These are phyloP conservation scores for Callopanchax toddi DNA, from an alignment of 2,113 vertebrate species.

Conservation along the genomic window DNA sequence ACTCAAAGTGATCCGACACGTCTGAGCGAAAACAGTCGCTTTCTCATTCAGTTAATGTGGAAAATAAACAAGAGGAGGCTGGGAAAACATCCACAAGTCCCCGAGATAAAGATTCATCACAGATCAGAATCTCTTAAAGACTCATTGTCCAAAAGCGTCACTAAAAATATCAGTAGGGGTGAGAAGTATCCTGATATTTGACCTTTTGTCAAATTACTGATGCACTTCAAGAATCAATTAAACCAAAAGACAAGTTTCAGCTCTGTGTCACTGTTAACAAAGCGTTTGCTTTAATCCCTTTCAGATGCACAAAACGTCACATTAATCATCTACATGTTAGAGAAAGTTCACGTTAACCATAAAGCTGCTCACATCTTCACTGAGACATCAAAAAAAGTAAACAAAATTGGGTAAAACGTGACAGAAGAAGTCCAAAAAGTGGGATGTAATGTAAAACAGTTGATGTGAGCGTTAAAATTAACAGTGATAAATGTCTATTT, in stretches of 20 bases:
- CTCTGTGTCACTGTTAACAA: background rate
- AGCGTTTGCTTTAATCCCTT: background rate
- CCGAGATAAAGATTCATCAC: background rate
- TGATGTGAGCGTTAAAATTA: too few relatives aligned
- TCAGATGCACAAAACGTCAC: background rate
- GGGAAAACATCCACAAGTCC: background rate
- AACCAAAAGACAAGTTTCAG: slow-evolving; percentile 1
- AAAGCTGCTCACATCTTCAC: background rate
- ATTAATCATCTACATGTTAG: background rate
- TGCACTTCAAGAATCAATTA: background rate
- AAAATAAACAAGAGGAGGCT: background rate
- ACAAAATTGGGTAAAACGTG: background rate
- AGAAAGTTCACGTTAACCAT: background rate
- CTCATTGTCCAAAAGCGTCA: too few relatives aligned
- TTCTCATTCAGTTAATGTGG: background rate
- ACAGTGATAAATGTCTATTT: too few relatives aligned
- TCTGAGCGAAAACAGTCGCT: background rate
- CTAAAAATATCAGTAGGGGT: too few relatives aligned
- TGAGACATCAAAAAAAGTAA: background rate
- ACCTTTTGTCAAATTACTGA: background rate
- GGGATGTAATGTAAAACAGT: too few relatives aligned
- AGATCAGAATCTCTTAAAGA: too few relatives aligned
- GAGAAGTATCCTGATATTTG: background rate
- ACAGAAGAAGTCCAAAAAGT: too few relatives aligned
- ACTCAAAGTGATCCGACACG: background rate